Evolutionary conservation across 2,113 vertebrate species (phyloP).

Genomic region (Cettia cetti): DNA sequence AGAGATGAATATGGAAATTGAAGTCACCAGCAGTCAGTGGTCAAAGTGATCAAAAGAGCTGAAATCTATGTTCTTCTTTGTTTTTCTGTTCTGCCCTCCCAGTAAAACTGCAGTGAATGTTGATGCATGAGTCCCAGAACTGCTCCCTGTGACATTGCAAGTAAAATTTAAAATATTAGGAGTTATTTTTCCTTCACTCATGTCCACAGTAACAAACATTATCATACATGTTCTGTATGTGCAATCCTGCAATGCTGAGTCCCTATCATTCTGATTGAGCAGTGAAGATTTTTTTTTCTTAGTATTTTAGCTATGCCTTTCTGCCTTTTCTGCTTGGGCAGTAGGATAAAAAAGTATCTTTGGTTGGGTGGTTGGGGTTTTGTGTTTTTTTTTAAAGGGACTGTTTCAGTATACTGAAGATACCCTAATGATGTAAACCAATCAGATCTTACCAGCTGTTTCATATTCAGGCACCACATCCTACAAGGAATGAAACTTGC

Average conservation of each 20-base stretch:
- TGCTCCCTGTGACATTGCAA: rapidly evolving
- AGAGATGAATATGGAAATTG: neutral
- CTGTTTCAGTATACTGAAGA: neutral
- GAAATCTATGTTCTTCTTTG: neutral
- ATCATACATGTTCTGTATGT: neutral
- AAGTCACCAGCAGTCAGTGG: neutral
- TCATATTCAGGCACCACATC: neutral
- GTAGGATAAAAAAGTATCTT: neutral
- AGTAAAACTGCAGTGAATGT: neutral
- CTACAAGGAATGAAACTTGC: neutral
- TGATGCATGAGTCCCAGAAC: neutral
- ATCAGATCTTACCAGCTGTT: neutral
- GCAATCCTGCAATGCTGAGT: neutral
- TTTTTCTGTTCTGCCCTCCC: neutral
- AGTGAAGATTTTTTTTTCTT: neutral
- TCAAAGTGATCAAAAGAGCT: neutral
- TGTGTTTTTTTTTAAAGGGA: neutral
- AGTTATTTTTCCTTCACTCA: neutral
- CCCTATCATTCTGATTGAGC: neutral
- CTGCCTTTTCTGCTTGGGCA: neutral
- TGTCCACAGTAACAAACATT: neutral
- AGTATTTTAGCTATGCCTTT: neutral
- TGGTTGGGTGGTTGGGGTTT: neutral
- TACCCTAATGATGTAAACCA: neutral
- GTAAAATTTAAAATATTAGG: neutral